Evolutionary conservation across 2,797 vertebrate genomes (phyloP), one percentile per base, ranked within the genome.

Genomic region (Etheostoma perlongum): DNA sequence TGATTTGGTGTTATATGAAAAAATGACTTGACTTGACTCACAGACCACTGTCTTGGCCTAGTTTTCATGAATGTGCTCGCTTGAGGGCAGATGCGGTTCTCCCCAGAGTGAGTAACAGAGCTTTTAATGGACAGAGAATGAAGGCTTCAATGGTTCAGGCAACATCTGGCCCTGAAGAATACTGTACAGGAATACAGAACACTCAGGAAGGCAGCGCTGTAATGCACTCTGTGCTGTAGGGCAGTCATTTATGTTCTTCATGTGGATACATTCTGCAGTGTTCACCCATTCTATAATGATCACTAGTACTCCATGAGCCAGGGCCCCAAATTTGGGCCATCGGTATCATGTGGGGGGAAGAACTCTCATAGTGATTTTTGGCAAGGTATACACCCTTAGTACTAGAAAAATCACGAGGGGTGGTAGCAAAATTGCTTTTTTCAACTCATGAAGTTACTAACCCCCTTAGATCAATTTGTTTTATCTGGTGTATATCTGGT

Each of bases 61-160:
- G 71, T 89, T 92, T 79, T 53, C 42, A 66, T 85, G 83, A 85
- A 85, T 83, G 33, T 74, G 65, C 71, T 74, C 27, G 77, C 86
- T 82, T 4, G 47, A 73, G 82, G 88, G 85, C 85, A 87, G 78
- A 89, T 83, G 90, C 5, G 52, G 68, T 62, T 76, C 76, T 86
- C 83, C 81, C 84, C 83, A 75, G 71, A 65, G 86, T 73, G 76
- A 76, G 71, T 81, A 87, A 86, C 25, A 19, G 36, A 72, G 78
- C 85, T 83, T 72, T 89, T 89, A 88, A 91, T 78, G 85, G 89
- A 88, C 63, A 42, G 72, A 83, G 70, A 53, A 75, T 25, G 71
- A 81, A 84, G 60, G 61, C 81, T 72, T 86, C 65, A 72, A 69
- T 70, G 69, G 85, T 82, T 68, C 74, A 70, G 47, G 62, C 57